These are phyloP conservation scores for Mesopsocus fuscifrons DNA, from an alignment of 2,888 invertebrate genomes.

Conservation along the genomic window DNA sequence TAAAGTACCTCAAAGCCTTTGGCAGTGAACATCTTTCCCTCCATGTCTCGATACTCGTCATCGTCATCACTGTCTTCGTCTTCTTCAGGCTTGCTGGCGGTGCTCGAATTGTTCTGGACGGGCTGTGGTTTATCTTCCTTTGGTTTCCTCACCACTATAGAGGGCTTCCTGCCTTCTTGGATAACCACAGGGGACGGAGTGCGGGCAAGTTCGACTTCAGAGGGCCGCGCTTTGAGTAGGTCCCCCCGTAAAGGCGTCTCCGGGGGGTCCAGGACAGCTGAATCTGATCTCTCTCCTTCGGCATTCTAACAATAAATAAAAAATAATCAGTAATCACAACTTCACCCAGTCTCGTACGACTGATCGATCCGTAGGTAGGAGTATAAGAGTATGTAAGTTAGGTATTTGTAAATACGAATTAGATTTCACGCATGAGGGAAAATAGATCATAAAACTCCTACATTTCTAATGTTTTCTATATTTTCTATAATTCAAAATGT, in stretches of 20 bases:
- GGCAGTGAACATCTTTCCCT: slow-evolving; percentile 59
- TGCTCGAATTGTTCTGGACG: too few relatives aligned
- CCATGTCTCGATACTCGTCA: slow-evolving; percentile 58
- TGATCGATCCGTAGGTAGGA: too few relatives aligned
- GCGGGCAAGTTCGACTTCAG: slow-evolving; percentile 15
- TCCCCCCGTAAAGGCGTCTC: slow-evolving; percentile 12
- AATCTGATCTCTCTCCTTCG: neutral
- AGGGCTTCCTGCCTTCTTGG: slow-evolving; percentile 20
- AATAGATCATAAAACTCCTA: too few relatives aligned
- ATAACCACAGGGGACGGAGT: slow-evolving; percentile 27
- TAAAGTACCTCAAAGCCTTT: slow-evolving; percentile 47
- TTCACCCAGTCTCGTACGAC: too few relatives aligned
- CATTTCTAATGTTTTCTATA: too few relatives aligned
- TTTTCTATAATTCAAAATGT: too few relatives aligned
- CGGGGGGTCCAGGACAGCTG: neutral
- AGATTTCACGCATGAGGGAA: too few relatives aligned
- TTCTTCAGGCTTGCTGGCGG: slow-evolving; percentile 19
- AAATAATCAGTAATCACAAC: too few relatives aligned
- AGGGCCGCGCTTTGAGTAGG: slow-evolving; percentile 13
- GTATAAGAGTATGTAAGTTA: too few relatives aligned
- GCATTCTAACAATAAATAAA: neutral
- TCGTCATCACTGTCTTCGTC: slow-evolving; percentile 39
- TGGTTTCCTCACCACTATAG: slow-evolving; percentile 13
- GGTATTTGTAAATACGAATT: too few relatives aligned
- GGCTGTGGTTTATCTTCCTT: slow-evolving; percentile 24